Evolutionary conservation across 1,140 invertebrate genomes (phyloP), one percentile per base, ranked within the genome.

Genomic region (Sarcophaga bullata): DNA sequence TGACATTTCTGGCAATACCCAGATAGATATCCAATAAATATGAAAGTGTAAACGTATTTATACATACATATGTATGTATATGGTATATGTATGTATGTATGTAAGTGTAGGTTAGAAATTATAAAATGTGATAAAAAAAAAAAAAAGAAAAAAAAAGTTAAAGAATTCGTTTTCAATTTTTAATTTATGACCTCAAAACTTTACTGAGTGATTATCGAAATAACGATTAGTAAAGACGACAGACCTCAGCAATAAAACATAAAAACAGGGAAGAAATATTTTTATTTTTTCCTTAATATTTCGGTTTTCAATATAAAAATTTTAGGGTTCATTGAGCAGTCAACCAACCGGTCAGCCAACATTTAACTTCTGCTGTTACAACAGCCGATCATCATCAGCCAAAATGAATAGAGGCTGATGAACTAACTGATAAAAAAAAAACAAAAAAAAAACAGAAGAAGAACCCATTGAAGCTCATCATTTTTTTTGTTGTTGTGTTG

Each of bases 291-390:
- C 8, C 62, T 68, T 68, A 68, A 68, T 68, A 68, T 68, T 68
- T 52, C 17, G 10, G n/a, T 68, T 68, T 68, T 9, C 9, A 68
- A 62, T n/a, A 19, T 68, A 25, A 68, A 37, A 68, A 68, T 68
- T 68, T 68, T 68, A 68, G 62, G 62, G 62, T 68, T 68, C 62
- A 68, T 68, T 25, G 62, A 68, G 62, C 62, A 68, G 17, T 6
- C 54, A 58, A 58, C 54, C 54, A 58, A 58, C 54, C 54, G n/a
- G n/a, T n/a, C 54, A 58, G n/a, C 54, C 54, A 58, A 58, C 54
- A 58, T 58, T 58, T 58, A 58, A 7, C 54, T 68, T 19, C 62
- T 68, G 62, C n/a, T 68, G n/a, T 68, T 68, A 37, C 25, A 37
- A 37, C 25, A 2, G 4, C 25, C 4, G n/a, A n/a, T n/a, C n/a